These are phyloP conservation scores for Steinernema feltiae DNA, from an alignment of 1,140 invertebrate species.

Conservation along the genomic window DNA sequence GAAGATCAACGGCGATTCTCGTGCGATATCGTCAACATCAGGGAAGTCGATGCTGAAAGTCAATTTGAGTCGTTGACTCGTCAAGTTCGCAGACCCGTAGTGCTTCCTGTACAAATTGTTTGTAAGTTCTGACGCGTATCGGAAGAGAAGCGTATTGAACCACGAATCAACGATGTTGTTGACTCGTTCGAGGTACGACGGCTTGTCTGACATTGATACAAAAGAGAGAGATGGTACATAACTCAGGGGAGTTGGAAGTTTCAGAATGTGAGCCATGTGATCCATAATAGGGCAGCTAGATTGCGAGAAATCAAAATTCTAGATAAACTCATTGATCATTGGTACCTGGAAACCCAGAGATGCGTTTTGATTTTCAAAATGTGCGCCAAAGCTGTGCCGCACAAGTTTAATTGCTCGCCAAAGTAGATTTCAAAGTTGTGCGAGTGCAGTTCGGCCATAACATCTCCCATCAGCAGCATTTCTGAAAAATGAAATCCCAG, in stretches of 20 bases:
- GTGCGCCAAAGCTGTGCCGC: conserved; percentile 29
- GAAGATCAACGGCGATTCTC: conserved; percentile 12
- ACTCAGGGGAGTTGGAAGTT: conserved; percentile 20
- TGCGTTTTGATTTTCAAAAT: conserved; percentile 27
- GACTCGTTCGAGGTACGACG: not conserved
- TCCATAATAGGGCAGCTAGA: conserved; percentile 24
- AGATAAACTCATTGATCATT: not conserved
- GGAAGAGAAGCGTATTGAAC: not conserved
- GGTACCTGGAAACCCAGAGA: conserved; percentile 36
- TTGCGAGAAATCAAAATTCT: not conserved
- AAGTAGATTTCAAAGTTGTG: conserved; percentile 36
- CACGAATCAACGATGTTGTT: conserved; percentile 16
- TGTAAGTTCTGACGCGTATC: not conserved
- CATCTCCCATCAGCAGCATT: conserved; percentile 25
- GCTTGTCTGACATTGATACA: conserved; percentile 18
- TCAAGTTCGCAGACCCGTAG: no score
- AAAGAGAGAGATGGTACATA: conserved; percentile 15
- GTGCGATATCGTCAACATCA: not conserved
- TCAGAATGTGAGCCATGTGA: conserved; percentile 18
- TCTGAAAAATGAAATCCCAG: no score
- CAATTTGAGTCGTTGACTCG: no score
- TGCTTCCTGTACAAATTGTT: not conserved
- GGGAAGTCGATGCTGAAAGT: conserved; percentile 15
- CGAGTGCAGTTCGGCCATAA: conserved; percentile 23
- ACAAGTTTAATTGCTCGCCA: conserved; percentile 35